phyloP scores from a whole-genome alignment of 2,113 vertebrate genomes.

The human region GRCh38 chr4:48771501-48772000 shows the following conservation, averaged over 20 bases:
- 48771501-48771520: background rate
- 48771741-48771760: background rate
- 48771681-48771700: background rate
- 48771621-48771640: background rate
- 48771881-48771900: background rate
- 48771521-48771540: background rate
- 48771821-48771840: background rate
- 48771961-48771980: background rate
- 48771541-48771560: background rate
- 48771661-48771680: background rate
- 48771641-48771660: background rate
- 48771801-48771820: background rate
- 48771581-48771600: background rate
- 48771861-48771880: background rate
- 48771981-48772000: background rate
- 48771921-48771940: background rate
- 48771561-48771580: background rate
- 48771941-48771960: background rate
- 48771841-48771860: background rate
- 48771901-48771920: background rate
- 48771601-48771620: background rate
- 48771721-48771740: background rate
- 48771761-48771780: background rate
- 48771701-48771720: conserved; percentile 5
- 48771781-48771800: background rate